Evolutionary conservation across 2,888 invertebrate genomes (phyloP).

Genomic region (Epirrita christyi): DNA sequence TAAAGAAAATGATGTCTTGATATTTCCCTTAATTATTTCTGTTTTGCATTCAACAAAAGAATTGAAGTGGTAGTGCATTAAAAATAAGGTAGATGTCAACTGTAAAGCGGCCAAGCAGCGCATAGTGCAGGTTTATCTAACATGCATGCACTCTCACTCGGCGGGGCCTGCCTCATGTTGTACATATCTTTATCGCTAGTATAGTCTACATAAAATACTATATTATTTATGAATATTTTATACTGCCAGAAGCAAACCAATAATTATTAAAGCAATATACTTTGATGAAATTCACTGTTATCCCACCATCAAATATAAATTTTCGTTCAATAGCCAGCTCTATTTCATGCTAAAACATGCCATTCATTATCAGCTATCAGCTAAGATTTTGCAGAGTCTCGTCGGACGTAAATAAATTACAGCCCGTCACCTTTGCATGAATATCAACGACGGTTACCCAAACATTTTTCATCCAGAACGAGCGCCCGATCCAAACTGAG

Average conservation of each 20-base stretch:
- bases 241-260: background rate
- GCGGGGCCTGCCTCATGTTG: conserved; percentile 46
- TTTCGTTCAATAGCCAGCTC: background rate
- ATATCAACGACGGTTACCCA: conserved; percentile 63
- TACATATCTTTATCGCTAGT: conserved; percentile 55
- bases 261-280: background rate
- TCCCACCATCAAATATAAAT: background rate
- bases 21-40: background rate
- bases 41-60: conserved; percentile 4
- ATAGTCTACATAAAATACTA: conserved; percentile 20
- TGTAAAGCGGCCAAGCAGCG: conserved; percentile 50
- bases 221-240: conserved; percentile 10
- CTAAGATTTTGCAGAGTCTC: conserved; percentile 45
- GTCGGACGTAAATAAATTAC: conserved; percentile 61
- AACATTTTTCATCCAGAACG: conserved; percentile 69
- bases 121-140: conserved; percentile 60
- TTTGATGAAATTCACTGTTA: no score
- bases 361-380: conserved; percentile 50
- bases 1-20: no score
- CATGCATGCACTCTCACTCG: conserved; percentile 63
- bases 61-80: conserved; percentile 49
- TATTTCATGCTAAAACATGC: conserved; percentile 29
- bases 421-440: conserved; percentile 44
- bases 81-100: conserved; percentile 65
- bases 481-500: conserved; percentile 52